Evolutionary conservation across 2,888 invertebrate genomes (phyloP), one percentile per base, ranked within the genome.

Genomic region (Tromatobia lineatoria): DNA sequence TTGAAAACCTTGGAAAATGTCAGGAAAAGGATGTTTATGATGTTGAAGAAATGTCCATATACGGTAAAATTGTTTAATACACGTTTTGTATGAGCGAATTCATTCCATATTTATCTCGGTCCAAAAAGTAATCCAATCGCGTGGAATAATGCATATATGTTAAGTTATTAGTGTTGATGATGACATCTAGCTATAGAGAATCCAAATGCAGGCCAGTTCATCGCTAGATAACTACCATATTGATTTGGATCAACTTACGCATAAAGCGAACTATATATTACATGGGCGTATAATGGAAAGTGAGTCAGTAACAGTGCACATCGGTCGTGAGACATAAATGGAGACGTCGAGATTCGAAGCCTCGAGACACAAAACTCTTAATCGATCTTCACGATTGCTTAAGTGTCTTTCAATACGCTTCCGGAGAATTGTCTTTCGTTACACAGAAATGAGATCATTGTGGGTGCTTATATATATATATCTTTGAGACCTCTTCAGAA

Each of bases 281-380:
- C 73, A 69, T 61, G 73, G 75, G 74, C 70, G 64, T 75, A 79
- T 71, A 47, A 75, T 66, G 75, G 25, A 71, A 76, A 83, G 80
- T 75, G 80, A 83, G 54, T 75, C 78, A 42, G 57, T 75, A 18
- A 50, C 15, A 38, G 8, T n/a, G n/a, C 18, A 34, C 13, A 57
- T 64, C 52, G 61, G 71, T 75, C 74, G 45, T 3, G 34, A 23
- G 34, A 45, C 73, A 52, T 82, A 67, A 82, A 82, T 77, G 71
- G 73, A 71, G 8, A 66, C 67, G 66, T 47, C 45, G 67, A 79
- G 34, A 75, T 75, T 38, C 52, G 54, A 42, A 82, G 45, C 20
- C 18, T 59, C 20, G 67, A 20, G 23, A 69, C 42, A 66, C 45
- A 61, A 59, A 78, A 78, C 47, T 67, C 67, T 67, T 47, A 57